These are phyloP conservation scores for Crypturellus undulatus DNA, from an alignment of 2,113 vertebrate species.

Conservation along the genomic window DNA sequence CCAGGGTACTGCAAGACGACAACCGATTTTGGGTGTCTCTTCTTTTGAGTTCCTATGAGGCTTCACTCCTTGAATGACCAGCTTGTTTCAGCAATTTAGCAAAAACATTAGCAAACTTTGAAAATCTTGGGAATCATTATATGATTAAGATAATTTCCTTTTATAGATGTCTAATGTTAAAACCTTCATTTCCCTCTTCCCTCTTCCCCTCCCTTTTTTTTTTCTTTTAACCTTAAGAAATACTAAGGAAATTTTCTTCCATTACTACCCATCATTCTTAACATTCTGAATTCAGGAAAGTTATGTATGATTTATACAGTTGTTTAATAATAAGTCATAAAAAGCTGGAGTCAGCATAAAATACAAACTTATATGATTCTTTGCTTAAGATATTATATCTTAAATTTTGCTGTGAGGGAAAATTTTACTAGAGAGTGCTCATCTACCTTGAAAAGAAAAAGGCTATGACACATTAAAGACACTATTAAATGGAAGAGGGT, in stretches of 20 bases:
- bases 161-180: not conserved
- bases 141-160: not conserved
- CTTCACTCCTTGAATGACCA: not conserved
- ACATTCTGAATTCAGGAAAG: not conserved
- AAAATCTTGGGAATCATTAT: not conserved
- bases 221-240: not conserved
- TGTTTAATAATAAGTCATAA: not conserved
- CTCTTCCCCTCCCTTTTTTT: not conserved
- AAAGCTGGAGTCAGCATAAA: not conserved
- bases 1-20: not conserved
- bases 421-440: not conserved
- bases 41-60: not conserved
- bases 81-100: not conserved
- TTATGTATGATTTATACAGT: constrained; percentile 1
- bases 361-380: not conserved
- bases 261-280: not conserved
- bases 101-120: not conserved
- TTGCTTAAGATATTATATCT: not conserved
- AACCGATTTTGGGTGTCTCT: not conserved
- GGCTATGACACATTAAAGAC: not conserved
- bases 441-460: not conserved
- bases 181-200: not conserved
- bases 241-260: not conserved
- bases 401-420: not conserved
- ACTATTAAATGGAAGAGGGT: not conserved